Conservation (phyloP, 1,140 invertebrate genomes). For the Leptinotarsa texana region DNA sequence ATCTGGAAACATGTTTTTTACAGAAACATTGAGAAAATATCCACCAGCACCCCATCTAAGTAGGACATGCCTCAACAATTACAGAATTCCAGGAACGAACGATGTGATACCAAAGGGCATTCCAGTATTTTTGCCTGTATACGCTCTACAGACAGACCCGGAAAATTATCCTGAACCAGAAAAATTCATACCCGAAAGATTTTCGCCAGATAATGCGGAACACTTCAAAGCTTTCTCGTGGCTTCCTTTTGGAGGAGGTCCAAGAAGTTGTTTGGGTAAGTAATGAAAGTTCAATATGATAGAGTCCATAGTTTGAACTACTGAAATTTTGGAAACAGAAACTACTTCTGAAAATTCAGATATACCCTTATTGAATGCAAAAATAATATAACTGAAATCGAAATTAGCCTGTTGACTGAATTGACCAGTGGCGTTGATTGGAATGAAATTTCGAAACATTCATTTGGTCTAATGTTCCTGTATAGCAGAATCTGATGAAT, state of each 20-base stretch:
- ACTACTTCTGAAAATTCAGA: too few species aligned
- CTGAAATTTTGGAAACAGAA: too few species aligned
- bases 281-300: background rate
- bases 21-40: slow-evolving; percentile 59
- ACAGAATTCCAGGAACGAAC: slow-evolving; percentile 55
- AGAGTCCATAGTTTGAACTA: too few species aligned
- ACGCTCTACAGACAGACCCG: slow-evolving; percentile 56
- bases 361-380: too few species aligned
- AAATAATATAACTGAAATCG: too few species aligned
- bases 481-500: too few species aligned
- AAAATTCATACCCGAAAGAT: slow-evolving; percentile 59
- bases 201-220: slow-evolving; percentile 51
- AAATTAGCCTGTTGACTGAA: too few species aligned
- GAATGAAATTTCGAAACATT: too few species aligned
- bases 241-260: slow-evolving; percentile 63
- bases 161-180: slow-evolving; percentile 55
- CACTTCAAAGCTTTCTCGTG: slow-evolving; percentile 45
- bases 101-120: slow-evolving; percentile 54
- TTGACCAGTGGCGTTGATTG: too few species aligned
- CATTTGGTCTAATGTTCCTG: too few species aligned
- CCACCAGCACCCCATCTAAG: slow-evolving; percentile 53
- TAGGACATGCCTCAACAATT: slow-evolving; percentile 53
- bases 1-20: slow-evolving; percentile 19
- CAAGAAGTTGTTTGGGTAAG: slow-evolving; percentile 63
- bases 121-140: slow-evolving; percentile 45